Base-by-base conservation (phyloP, 2,888 invertebrate genomes). In the Trypoxylon attenuatum region DNA sequence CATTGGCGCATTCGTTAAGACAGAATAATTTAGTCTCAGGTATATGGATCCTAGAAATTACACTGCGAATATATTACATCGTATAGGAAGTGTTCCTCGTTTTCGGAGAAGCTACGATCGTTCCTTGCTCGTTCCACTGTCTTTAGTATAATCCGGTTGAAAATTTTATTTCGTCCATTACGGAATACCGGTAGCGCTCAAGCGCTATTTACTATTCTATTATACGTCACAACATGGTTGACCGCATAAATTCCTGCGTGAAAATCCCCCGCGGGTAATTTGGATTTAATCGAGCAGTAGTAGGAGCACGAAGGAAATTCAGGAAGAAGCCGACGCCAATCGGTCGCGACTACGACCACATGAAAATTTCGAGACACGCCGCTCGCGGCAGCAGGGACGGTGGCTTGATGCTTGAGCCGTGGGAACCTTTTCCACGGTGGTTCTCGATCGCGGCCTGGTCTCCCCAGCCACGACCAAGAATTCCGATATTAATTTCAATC, bases 81-180 rank as follows among this genome's bases (percentile, higher is more conserved):
- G n/a, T 39, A 8, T 5, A 38, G 15, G 15, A 16, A 38, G n/a
- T 5, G 5, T n/a, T 23, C 1, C 5, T 50, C 18, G 19, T 54
- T 33, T 2, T 54, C 27, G 15, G 25, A 54, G 62, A 33, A n/a
- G n/a, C 25, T 16, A 22, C 42, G 41, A 23, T 15, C 43, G 46
- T 19, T 54, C 41, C 57, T 63, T 33, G 8, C 41, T 33, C 60
- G 55, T 42, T 56, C 56, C 62, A 29, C 13, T 25, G 23, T 15
- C 16, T 18, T 57, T n/a, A 51, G 33, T n/a, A n/a, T n/a, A 5
- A 64, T 55, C 41, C 55, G 51, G 55, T 53, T 49, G 49, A 43
- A 56, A 68, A 68, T 68, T 56, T 55, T 66, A 53, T 53, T 68
- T 52, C 45, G 49, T 43, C 53, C 41, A 61, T 68, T 66, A 58